Conservation (phyloP, 2,797 vertebrate genomes). For the Vireo griseus region DNA sequence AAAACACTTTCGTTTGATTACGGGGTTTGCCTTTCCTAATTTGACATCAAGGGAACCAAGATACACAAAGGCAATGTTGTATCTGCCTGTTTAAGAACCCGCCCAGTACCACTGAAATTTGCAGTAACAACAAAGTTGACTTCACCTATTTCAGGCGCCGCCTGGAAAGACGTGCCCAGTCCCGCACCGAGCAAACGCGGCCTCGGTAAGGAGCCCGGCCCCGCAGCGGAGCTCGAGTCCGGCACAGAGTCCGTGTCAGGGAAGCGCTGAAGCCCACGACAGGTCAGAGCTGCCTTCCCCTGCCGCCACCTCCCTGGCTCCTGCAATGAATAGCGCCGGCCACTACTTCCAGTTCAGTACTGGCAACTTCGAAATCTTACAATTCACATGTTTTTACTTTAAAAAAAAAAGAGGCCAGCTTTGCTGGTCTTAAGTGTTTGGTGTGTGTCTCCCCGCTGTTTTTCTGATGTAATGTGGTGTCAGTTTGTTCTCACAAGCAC, state of each 20-base stretch:
- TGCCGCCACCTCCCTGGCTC: neutral
- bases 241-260: accelerated
- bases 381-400: neutral
- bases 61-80: neutral
- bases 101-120: neutral
- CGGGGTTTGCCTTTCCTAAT: neutral
- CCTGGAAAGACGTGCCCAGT: accelerated
- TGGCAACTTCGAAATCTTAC: neutral
- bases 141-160: neutral
- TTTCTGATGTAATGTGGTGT: accelerated
- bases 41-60: neutral
- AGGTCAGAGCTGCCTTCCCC: too few relatives aligned
- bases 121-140: neutral
- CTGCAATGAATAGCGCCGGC: accelerated
- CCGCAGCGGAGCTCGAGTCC: accelerated
- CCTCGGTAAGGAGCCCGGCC: accelerated
- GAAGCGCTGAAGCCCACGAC: accelerated
- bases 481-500: neutral
- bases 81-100: neutral
- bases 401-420: neutral
- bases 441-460: neutral
- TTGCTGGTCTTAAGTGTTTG: neutral
- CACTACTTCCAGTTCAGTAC: accelerated
- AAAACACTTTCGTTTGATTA: neutral
- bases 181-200: accelerated